Percentiles rank a stretch among this genome's conserved stretches.
Evolutionary conservation across 2,113 vertebrate species (phyloP).

Genomic region (Carlito syrichta): DNA sequence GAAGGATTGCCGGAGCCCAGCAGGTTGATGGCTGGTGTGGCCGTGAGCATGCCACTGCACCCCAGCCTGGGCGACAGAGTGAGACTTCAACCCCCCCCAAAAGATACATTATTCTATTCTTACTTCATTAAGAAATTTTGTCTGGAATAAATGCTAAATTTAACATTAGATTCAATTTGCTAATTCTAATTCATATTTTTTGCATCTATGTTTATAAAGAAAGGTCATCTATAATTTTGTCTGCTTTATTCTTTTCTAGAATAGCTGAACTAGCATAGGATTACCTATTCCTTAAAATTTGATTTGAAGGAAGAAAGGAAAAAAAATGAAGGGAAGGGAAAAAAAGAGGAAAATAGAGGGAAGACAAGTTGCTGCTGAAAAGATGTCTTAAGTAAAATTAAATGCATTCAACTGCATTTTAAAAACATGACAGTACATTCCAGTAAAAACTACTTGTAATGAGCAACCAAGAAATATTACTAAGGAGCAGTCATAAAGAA

Average conservation of each 20-base stretch:
- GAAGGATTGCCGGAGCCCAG: too few relatives aligned
- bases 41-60: too few relatives aligned
- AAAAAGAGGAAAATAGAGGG: background rate
- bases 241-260: background rate
- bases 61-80: too few relatives aligned
- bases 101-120: background rate
- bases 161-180: background rate
- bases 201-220: background rate
- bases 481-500: too few relatives aligned
- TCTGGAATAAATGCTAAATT: background rate
- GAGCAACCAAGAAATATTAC: background rate
- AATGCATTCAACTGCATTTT: background rate
- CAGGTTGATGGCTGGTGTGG: too few relatives aligned
- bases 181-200: background rate
- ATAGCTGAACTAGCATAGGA: background rate
- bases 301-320: background rate
- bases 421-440: background rate
- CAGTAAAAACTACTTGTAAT: background rate
- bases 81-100: too few relatives aligned
- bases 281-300: background rate
- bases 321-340: background rate
- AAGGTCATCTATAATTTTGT: background rate
- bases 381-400: background rate
- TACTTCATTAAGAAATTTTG: background rate
- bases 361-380: background rate